Conservation (phyloP, 2,797 vertebrate species). For the Bovichtus diacanthus region DNA sequence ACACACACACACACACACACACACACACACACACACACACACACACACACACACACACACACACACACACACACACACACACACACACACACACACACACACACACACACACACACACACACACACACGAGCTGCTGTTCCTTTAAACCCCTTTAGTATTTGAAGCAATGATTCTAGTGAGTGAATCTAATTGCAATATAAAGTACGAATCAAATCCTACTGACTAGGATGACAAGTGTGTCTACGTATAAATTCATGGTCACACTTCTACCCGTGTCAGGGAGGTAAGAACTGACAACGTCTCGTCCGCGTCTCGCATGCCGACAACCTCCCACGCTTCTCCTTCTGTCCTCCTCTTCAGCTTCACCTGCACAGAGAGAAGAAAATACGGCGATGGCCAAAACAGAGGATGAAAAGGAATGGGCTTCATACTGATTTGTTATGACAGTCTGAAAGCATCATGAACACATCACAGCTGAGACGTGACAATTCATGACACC, state of each 20-base stretch:
- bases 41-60: too few relatives aligned
- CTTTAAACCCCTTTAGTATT: too few relatives aligned
- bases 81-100: too few relatives aligned
- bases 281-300: not conserved
- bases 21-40: too few relatives aligned
- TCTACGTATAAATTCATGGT: not conserved
- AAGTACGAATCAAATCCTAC: too few relatives aligned
- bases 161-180: too few relatives aligned
- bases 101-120: too few relatives aligned
- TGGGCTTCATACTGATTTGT: not conserved
- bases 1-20: too few relatives aligned
- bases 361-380: conserved; percentile 72
- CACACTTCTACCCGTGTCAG: conserved; percentile 53
- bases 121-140: too few relatives aligned
- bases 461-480: not conserved
- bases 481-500: not conserved
- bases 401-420: not conserved
- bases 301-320: conserved; percentile 42
- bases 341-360: conserved; percentile 73
- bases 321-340: conserved; percentile 80
- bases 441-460: not conserved
- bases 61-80: too few relatives aligned
- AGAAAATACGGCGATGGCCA: not conserved
- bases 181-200: too few relatives aligned
- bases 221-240: too few relatives aligned